Evolutionary conservation across 2,797 vertebrate genomes (phyloP).

Genomic region (Cheirogaleus major): DNA sequence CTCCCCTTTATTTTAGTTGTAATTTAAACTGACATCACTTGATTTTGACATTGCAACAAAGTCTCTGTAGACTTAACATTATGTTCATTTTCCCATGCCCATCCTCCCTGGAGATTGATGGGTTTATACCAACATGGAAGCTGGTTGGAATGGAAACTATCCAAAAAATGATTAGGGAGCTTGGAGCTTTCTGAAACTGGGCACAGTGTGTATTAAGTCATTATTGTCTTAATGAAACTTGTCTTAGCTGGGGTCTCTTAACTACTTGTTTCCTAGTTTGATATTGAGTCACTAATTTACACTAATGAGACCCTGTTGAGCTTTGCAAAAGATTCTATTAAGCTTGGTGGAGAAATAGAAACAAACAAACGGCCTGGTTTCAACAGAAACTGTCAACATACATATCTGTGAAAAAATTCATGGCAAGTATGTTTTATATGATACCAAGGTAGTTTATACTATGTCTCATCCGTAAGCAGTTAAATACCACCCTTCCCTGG

Average conservation of each 20-base stretch:
- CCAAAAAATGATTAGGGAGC: constrained; percentile 64
- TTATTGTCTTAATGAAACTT: constrained; percentile 66
- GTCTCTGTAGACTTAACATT: constrained; percentile 46
- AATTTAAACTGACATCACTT: constrained; percentile 75
- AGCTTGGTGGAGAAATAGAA: constrained; percentile 39
- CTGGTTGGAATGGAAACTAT: constrained; percentile 58
- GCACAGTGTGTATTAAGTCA: constrained; percentile 51
- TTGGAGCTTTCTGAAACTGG: constrained; percentile 53
- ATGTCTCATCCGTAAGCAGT: not conserved
- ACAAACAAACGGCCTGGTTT: constrained; percentile 50
- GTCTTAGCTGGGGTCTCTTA: constrained; percentile 61
- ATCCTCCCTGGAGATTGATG: constrained; percentile 53
- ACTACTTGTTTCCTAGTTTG: constrained; percentile 61
- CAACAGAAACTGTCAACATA: constrained; percentile 59
- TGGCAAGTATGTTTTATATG: constrained; percentile 3
- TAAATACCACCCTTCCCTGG: not conserved
- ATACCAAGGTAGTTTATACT: constrained; percentile 25
- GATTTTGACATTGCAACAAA: constrained; percentile 52
- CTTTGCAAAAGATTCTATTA: constrained; percentile 8
- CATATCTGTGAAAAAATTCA: constrained; percentile 36
- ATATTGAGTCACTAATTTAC: constrained; percentile 66
- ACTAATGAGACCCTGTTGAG: constrained; percentile 61
- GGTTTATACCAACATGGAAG: constrained; percentile 2
- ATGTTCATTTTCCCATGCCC: constrained; percentile 57
- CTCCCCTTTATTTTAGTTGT: not conserved